Evolutionary conservation across 2,888 invertebrate species (phyloP).

Genomic region (Protodeltote pygarga): DNA sequence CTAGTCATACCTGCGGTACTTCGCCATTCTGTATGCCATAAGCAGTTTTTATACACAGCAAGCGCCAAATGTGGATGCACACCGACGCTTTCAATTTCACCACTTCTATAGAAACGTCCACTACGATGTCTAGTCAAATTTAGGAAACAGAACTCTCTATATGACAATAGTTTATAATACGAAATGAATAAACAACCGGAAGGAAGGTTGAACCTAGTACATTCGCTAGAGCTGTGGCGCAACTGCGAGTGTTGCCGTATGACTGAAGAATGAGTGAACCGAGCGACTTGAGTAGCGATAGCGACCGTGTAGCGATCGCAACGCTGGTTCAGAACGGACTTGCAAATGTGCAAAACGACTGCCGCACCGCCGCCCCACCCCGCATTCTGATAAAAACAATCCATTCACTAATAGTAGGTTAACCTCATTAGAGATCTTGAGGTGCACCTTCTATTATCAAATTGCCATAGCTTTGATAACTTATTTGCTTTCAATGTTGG

Average conservation of each 20-base stretch:
- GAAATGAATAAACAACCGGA: conserved; percentile 35
- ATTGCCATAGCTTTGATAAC: too few species aligned
- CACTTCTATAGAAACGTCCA: conserved; percentile 39
- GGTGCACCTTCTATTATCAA: too few species aligned
- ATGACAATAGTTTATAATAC: conserved; percentile 12
- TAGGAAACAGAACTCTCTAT: conserved; percentile 22
- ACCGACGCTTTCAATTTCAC: conserved; percentile 43
- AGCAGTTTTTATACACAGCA: conserved; percentile 54
- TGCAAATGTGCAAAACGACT: conserved; percentile 73
- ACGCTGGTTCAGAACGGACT: conserved; percentile 61
- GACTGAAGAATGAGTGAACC: conserved; percentile 72
- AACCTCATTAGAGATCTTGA: too few species aligned
- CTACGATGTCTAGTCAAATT: conserved; percentile 15
- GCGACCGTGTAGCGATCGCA: conserved; percentile 55
- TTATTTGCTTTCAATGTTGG: too few species aligned
- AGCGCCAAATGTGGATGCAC: conserved; percentile 49
- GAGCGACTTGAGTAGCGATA: conserved; percentile 48
- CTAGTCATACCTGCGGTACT: conserved; percentile 74
- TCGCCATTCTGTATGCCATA: conserved; percentile 73
- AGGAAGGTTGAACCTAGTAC: conserved; percentile 38
- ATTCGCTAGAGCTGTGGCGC: conserved; percentile 67
- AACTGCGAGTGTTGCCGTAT: conserved; percentile 84
- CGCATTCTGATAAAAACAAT: conserved; percentile 54
- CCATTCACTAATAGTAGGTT: conserved; percentile 64
- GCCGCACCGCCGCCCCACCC: conserved; percentile 50